Evolutionary conservation across 2,113 vertebrate species (phyloP), one percentile per base, ranked within the genome.

Genomic region (Benitochromis conjunctus): DNA sequence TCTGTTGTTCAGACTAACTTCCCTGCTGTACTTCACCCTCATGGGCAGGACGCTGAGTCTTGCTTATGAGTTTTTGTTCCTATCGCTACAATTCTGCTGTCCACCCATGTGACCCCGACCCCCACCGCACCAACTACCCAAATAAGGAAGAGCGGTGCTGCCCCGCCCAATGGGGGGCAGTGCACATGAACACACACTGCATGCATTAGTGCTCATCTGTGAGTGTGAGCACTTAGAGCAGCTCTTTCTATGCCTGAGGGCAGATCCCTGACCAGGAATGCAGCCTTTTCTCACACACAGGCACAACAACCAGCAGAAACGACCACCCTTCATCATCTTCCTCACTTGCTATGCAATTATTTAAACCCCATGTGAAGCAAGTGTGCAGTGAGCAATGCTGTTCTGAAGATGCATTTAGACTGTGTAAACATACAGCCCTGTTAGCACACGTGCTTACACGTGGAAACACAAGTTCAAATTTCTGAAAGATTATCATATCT

Each of bases 141-240:
- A 95, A 96, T 95, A 96, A 95, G 95, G 96, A 95, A 88, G 79
- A 66, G 55, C 48, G 46, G 16, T 48, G 43, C 58, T 82, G 92
- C 93, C 95, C 95, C 92, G 93, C 96, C 95, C 95, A 86, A 82
- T 69, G 80, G 82, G 71, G 93, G 93, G 89, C 88, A 91, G 92
- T 79, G 80, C 85, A 82, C 57, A 86, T 60, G 57, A 64, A 86
- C 79, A 81, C 66, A 90, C 74, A 86, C 85, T 80, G 92, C 88
- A 91, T 89, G 89, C 53, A 80, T 87, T 81, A 88, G 64, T 88
- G 76, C 80, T 86, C 60, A 31, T 78, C 79, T 85, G 71, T 79
- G 76, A 84, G 79, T 88, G 86, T 77, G 55, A 79, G 46, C 26
- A 64, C 9, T 55, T 38, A 56, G 66, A 14, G 19, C 43, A n/a